Percentiles rank a stretch among this genome's conserved stretches.
Evolutionary conservation across 2,888 invertebrate species (phyloP).

Genomic region (Agrochola lota): DNA sequence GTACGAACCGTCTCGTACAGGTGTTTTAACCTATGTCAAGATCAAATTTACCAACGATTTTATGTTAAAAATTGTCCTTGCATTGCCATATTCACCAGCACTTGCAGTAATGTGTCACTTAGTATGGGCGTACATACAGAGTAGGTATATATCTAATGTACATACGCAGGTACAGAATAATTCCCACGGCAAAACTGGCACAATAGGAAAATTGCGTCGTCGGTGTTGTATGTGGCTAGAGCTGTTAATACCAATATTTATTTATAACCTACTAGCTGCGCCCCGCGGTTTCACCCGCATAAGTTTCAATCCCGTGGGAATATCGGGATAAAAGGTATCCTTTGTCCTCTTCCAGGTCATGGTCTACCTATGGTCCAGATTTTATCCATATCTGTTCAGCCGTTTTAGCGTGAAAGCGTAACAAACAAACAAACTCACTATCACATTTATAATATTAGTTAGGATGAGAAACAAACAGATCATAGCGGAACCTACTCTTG

Average conservation of each 20-base stretch:
- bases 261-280: neutral
- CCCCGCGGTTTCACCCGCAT: too few species aligned
- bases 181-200: constrained; percentile 82
- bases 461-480: neutral
- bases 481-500: too few species aligned
- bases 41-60: constrained; percentile 53
- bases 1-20: neutral
- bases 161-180: constrained; percentile 58
- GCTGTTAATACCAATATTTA: constrained; percentile 56
- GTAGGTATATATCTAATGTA: constrained; percentile 53
- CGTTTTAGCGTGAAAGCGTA: too few species aligned
- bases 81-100: constrained; percentile 42
- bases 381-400: too few species aligned
- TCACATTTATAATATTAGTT: too few species aligned
- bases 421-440: too few species aligned
- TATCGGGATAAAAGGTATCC: too few species aligned
- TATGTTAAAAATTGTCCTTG: constrained; percentile 64
- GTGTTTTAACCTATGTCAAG: constrained; percentile 42
- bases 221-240: constrained; percentile 61
- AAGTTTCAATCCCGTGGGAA: too few species aligned
- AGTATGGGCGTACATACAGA: constrained; percentile 65
- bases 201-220: constrained; percentile 84
- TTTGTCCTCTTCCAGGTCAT: too few species aligned
- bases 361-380: too few species aligned
- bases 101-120: constrained; percentile 60